Percentiles rank a stretch among this genome's conserved stretches.
Conservation (phyloP, 2,888 invertebrate genomes). For the Pachydiplax longipennis region DNA sequence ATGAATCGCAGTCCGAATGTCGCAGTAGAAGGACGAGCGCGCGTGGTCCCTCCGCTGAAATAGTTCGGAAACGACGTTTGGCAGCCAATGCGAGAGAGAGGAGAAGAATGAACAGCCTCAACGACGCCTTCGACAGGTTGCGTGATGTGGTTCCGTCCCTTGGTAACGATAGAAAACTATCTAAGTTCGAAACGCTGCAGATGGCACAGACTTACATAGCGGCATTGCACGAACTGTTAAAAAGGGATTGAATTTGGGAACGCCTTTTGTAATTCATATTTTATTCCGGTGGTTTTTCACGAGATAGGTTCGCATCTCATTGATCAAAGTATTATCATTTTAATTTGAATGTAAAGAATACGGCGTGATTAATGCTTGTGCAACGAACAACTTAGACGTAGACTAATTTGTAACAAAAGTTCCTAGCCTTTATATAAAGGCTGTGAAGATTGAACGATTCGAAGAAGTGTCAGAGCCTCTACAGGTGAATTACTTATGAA, state of each 20-base stretch:
- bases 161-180: slow-evolving; percentile 74
- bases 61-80: slow-evolving; percentile 69
- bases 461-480: neutral
- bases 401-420: neutral
- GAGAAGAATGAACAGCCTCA: slow-evolving; percentile 77
- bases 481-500: neutral
- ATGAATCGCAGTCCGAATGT: neutral
- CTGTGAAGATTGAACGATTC: neutral
- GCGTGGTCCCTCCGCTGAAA: slow-evolving; percentile 64
- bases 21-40: slow-evolving; percentile 53
- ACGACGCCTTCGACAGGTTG: slow-evolving; percentile 76
- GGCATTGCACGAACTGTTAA: slow-evolving; percentile 73
- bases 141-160: slow-evolving; percentile 76
- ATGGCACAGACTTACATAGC: slow-evolving; percentile 81
- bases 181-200: slow-evolving; percentile 80
- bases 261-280: neutral
- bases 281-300: neutral
- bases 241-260: slow-evolving; percentile 56
- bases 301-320: neutral
- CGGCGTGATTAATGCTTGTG: neutral
- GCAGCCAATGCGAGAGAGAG: slow-evolving; percentile 79
- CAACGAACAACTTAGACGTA: neutral
- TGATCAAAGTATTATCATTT: neutral
- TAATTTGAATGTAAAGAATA: neutral
- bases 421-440: neutral